Conservation (phyloP, 2,113 vertebrate species). For the Tragelaphus buxtoni region DNA sequence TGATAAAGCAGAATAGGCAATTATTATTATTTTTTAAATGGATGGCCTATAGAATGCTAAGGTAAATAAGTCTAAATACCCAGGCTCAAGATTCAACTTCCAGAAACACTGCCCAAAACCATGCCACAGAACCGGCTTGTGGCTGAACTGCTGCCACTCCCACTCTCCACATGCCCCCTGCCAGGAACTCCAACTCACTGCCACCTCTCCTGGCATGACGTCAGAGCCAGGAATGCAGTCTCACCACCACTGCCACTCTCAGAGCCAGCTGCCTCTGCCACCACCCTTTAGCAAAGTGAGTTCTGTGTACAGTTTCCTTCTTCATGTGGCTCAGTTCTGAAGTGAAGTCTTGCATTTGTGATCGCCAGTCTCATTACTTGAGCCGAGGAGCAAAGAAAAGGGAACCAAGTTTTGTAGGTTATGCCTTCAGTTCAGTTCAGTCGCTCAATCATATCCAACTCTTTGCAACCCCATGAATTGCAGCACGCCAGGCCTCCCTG, state of each 20-base stretch:
- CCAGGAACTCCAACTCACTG: neutral
- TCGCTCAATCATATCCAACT: fast-evolving
- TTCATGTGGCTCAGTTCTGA: neutral
- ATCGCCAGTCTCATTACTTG: neutral
- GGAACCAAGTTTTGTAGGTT: neutral
- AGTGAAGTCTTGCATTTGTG: neutral
- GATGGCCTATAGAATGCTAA: neutral
- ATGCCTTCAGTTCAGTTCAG: too few relatives aligned
- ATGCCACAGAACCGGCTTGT: neutral
- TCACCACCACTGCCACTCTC: neutral
- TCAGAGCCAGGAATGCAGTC: neutral
- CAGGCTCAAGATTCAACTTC: neutral
- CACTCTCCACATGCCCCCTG: too few relatives aligned
- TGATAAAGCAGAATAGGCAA: neutral
- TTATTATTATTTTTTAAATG: neutral
- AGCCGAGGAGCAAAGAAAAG: neutral
- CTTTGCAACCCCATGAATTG: too few relatives aligned
- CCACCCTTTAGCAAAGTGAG: neutral
- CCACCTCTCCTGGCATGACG: neutral
- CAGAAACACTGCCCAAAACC: neutral
- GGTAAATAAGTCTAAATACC: neutral
- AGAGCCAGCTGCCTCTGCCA: neutral
- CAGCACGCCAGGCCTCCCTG: too few relatives aligned
- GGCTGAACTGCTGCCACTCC: neutral
- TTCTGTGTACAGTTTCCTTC: neutral